Base-by-base conservation (phyloP, 2,113 vertebrate genomes). In the Corydoras sp. region DNA sequence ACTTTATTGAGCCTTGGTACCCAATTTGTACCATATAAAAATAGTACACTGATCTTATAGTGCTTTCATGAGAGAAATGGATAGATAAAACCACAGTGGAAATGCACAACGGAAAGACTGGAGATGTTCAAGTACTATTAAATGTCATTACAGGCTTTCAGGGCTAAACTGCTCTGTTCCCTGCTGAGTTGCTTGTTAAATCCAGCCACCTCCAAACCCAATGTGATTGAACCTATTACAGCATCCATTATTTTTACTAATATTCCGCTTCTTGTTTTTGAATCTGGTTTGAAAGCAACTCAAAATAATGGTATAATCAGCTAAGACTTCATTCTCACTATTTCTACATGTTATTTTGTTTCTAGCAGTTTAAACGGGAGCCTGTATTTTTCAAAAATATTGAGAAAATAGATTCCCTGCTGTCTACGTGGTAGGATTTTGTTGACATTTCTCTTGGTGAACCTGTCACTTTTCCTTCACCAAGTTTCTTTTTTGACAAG, bases 131-230 rank as follows among this genome's bases (percentile, higher is more conserved):
- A 78, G 66, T 55, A 61, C 55, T 71, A 75, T 75, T 78, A 78
- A 72, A 68, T 68, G 76, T 67, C 72, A 75, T 78, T 72, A 75
- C 30, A 30, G 68, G 55, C 59, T 78, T 78, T 71, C 58, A 64
- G 76, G 72, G 72, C 54, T 68, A 71, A 78, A 78, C 74, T 58
- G 65, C 49, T 59, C 60, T 55, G 68, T 64, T 60, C 59, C 32
- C 58, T 49, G 24, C 67, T 70, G 29, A 65, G 30, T 68, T 32
- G 50, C 58, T 74, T 31, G 24, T 67, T 71, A 70, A 67, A 67
- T 68, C 62, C 50, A n/a, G 58, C 48, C 43, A 62, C 56, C 58
- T 66, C 76, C 60, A 32, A 64, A 30, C 24, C 70, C 29, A 54
- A 43, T 35, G 62, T 15, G 58, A 74, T 74, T 61, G 32, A 74